Percentiles rank a stretch among this genome's conserved stretches.
These are phyloP conservation scores for Sinelater perroti DNA, from an alignment of 2,888 invertebrate species.

Conservation along the genomic window DNA sequence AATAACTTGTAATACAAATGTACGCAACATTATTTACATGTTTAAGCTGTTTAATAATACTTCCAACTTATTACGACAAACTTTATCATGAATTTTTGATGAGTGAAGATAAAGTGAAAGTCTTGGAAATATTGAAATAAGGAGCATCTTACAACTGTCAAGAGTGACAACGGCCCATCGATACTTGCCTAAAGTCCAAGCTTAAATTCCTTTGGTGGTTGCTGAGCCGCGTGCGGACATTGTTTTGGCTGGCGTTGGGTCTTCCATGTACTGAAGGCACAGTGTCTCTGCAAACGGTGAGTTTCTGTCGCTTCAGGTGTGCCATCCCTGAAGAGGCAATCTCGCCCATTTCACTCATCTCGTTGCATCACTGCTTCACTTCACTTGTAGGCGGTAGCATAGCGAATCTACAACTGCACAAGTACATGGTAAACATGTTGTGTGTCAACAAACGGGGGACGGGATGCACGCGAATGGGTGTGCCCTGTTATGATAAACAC, in stretches of 20 bases:
- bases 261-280: conserved; percentile 70
- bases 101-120: neutral
- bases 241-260: conserved; percentile 61
- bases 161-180: too few relatives aligned
- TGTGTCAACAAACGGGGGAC: neutral
- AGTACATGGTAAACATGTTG: too few relatives aligned
- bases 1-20: too few relatives aligned
- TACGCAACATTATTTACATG: too few relatives aligned
- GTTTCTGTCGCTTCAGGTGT: conserved; percentile 57
- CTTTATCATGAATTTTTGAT: neutral
- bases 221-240: conserved; percentile 65
- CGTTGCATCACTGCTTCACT: conserved; percentile 26
- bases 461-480: conserved; percentile 21
- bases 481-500: conserved; percentile 18
- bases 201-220: conserved; percentile 89
- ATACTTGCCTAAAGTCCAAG: conserved; percentile 81
- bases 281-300: conserved; percentile 44
- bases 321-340: conserved; percentile 44
- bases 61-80: too few relatives aligned
- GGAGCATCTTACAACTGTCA: too few relatives aligned
- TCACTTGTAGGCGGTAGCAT: neutral
- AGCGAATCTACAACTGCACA: too few relatives aligned
- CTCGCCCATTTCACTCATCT: conserved; percentile 47
- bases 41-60: too few relatives aligned
- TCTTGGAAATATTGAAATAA: too few relatives aligned